Conservation (phyloP, 53 echinoderm and acorn worm genomes). For the Stichopus horrens region DNA sequence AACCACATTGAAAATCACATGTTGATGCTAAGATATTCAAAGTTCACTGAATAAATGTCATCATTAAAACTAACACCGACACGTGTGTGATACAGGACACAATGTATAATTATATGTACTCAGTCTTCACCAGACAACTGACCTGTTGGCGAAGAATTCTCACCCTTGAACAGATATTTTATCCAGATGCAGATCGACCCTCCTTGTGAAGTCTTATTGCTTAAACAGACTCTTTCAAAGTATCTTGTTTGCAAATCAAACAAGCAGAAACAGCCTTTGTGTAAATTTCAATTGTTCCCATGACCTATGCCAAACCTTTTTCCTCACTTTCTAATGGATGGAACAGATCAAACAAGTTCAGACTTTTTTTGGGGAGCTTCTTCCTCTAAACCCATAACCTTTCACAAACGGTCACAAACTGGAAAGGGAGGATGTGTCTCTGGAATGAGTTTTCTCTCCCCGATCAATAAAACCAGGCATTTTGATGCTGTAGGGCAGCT, state of each 20-base stretch:
- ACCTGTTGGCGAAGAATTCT: too few relatives aligned
- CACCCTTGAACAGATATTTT: too few relatives aligned
- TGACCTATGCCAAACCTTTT: background rate
- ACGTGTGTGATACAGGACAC: too few relatives aligned
- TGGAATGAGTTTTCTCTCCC: background rate
- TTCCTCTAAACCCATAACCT: background rate
- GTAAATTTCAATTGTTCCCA: constrained; percentile 32
- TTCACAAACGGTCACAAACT: background rate
- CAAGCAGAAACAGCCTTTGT: constrained; percentile 14
- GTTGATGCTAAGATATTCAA: too few relatives aligned
- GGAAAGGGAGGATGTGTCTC: background rate
- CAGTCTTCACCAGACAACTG: too few relatives aligned
- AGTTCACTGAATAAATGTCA: too few relatives aligned
- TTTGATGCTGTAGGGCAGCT: background rate
- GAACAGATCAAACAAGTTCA: constrained; percentile 8
- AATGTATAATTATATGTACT: too few relatives aligned
- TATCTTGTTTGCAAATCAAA: background rate
- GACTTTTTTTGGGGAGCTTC: background rate
- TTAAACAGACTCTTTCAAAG: background rate
- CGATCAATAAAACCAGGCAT: background rate
- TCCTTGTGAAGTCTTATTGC: too few relatives aligned
- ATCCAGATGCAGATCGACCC: too few relatives aligned
- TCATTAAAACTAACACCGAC: too few relatives aligned
- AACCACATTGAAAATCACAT: too few relatives aligned
- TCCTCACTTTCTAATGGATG: background rate